These are phyloP conservation scores for Ondatra zibethicus DNA, from an alignment of 2,113 vertebrate species.

Conservation along the genomic window DNA sequence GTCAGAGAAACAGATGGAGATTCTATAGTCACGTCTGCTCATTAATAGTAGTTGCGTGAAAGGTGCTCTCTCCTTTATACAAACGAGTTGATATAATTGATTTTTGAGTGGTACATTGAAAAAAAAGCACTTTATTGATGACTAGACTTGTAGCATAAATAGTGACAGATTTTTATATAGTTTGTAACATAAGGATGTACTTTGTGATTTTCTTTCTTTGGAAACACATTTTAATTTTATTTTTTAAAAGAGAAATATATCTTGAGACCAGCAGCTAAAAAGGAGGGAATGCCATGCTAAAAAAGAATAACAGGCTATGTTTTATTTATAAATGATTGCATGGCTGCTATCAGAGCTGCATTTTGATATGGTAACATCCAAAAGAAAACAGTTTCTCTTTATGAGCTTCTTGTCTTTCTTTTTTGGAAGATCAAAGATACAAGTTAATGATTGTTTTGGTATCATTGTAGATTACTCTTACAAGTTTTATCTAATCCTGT, in stretches of 20 bases:
- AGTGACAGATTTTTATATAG: conserved; percentile 84
- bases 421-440: conserved; percentile 40
- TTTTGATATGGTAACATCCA: conserved; percentile 46
- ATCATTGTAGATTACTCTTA: neutral
- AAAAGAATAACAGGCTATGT: conserved; percentile 1
- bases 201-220: conserved; percentile 78
- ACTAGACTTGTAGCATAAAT: conserved; percentile 84
- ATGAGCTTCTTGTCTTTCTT: conserved; percentile 45
- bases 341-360: conserved; percentile 24
- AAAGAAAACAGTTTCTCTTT: conserved; percentile 47
- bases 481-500: conserved; percentile 50
- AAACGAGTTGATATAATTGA: conserved; percentile 91
- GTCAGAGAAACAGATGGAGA: conserved; percentile 92
- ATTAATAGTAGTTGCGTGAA: conserved; percentile 92
- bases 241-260: conserved; percentile 56
- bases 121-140: conserved; percentile 85
- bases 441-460: conserved; percentile 32
- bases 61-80: conserved; percentile 89
- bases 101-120: conserved; percentile 86
- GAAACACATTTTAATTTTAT: conserved; percentile 49
- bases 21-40: conserved; percentile 91
- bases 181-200: conserved; percentile 76
- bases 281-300: conserved; percentile 20
- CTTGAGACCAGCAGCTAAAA: conserved; percentile 65
- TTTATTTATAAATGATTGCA: conserved; percentile 55